Percentiles rank a stretch among this genome's conserved stretches.
Conservation (phyloP, 1,140 invertebrate genomes). For the Neelides sp. region DNA sequence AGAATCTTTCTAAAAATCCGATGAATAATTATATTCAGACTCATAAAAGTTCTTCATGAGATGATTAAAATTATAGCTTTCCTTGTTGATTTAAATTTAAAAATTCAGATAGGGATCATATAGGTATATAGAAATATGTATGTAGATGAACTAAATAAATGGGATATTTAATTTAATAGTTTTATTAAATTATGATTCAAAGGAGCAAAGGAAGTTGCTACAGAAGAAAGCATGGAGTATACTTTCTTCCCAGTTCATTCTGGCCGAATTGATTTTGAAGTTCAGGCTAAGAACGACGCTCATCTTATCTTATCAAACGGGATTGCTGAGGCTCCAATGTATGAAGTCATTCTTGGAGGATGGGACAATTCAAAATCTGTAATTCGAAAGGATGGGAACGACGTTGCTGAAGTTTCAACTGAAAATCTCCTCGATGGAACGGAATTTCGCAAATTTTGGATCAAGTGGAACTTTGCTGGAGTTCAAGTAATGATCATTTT, state of each 20-base stretch:
- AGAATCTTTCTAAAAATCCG: too few species aligned
- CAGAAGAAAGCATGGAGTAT: constrained; percentile 66
- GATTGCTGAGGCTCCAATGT: constrained; percentile 53
- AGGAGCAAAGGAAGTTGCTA: constrained; percentile 38
- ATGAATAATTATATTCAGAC: too few species aligned
- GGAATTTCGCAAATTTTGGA: constrained; percentile 68
- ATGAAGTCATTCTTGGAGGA: constrained; percentile 68
- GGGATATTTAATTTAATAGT: neutral
- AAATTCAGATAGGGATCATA: too few species aligned
- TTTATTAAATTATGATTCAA: neutral
- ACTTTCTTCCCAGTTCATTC: constrained; percentile 55
- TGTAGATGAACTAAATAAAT: too few species aligned
- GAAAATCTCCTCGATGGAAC: constrained; percentile 51
- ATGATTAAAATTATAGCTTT: too few species aligned
- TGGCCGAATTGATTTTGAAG: constrained; percentile 55
- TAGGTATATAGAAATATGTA: too few species aligned
- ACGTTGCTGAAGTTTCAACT: constrained; percentile 56
- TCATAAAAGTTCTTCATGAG: too few species aligned
- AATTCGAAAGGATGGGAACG: constrained; percentile 61
- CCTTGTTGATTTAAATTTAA: too few species aligned
- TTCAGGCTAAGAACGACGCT: constrained; percentile 62
- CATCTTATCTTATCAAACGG: constrained; percentile 56
- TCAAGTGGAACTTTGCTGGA: constrained; percentile 54
- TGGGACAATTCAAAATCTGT: constrained; percentile 73
- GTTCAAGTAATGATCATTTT: constrained; percentile 27